These are phyloP conservation scores for Apodemus agrarius DNA, from an alignment of 2,797 vertebrate species.

Conservation along the genomic window DNA sequence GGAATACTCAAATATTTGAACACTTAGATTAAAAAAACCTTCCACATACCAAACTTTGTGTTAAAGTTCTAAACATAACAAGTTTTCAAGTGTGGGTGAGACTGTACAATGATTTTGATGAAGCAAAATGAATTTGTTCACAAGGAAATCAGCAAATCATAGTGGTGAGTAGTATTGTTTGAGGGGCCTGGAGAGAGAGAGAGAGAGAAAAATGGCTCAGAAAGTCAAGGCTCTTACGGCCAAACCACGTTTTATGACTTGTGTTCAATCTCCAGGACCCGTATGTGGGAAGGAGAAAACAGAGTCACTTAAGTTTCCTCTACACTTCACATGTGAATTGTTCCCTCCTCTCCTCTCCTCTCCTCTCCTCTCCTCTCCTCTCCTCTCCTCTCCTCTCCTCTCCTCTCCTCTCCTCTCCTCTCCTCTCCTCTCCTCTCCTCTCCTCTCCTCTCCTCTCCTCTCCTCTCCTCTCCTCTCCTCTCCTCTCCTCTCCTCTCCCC, in stretches of 20 bases:
- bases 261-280: not conserved
- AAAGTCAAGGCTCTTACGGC: not conserved
- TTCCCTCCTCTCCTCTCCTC: too few species aligned
- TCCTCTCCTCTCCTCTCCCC: accelerated
- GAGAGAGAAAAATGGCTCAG: not conserved
- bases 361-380: too few species aligned
- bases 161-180: not conserved
- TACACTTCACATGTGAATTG: too few species aligned
- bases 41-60: conserved; percentile 15
- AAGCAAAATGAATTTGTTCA: not conserved
- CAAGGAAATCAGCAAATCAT: not conserved
- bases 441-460: too few species aligned
- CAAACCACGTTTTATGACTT: not conserved
- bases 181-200: not conserved
- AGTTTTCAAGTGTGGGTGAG: not conserved
- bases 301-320: not conserved
- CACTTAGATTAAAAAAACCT: conserved; percentile 23
- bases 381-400: too few species aligned
- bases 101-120: not conserved
- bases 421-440: accelerated
- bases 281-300: not conserved
- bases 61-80: conserved; percentile 13
- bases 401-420: too few species aligned
- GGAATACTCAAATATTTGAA: conserved; percentile 56
- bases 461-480: too few species aligned